Evolutionary conservation across 2,113 vertebrate species (phyloP).

Genomic region (Eclectus roratus): DNA sequence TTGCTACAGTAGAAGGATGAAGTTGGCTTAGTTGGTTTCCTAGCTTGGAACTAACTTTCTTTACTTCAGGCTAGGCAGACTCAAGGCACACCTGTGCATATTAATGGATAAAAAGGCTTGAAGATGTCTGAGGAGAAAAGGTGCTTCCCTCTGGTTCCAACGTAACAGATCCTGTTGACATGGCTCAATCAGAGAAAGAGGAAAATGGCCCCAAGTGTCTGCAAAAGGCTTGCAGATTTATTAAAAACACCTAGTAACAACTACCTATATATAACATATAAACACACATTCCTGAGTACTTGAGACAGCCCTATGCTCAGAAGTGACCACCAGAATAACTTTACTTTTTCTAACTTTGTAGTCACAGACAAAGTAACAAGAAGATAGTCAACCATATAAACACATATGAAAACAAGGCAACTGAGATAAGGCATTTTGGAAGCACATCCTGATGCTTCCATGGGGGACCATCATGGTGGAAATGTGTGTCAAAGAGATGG

Average conservation of each 20-base stretch:
- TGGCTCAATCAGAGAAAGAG: neutral
- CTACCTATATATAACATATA: neutral
- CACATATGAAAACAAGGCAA: neutral
- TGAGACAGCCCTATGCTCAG: neutral
- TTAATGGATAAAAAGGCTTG: neutral
- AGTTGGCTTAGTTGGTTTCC: neutral
- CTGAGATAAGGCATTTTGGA: neutral
- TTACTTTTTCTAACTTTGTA: neutral
- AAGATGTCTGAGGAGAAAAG: neutral
- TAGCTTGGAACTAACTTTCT: slow-evolving; percentile 15
- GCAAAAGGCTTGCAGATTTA: neutral
- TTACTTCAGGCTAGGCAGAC: neutral
- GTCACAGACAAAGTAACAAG: neutral
- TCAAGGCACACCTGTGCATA: neutral
- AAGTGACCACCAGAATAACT: neutral
- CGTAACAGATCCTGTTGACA: neutral
- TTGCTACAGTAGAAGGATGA: neutral
- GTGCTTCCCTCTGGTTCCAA: neutral
- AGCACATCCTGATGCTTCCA: neutral
- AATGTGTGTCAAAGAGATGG: neutral
- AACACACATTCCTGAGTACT: neutral
- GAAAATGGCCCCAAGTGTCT: neutral
- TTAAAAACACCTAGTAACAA: neutral
- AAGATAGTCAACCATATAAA: neutral
- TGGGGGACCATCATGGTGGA: neutral